Evolutionary conservation across 1,140 invertebrate genomes (phyloP).

Genomic region (Zaprionus camerounensis): DNA sequence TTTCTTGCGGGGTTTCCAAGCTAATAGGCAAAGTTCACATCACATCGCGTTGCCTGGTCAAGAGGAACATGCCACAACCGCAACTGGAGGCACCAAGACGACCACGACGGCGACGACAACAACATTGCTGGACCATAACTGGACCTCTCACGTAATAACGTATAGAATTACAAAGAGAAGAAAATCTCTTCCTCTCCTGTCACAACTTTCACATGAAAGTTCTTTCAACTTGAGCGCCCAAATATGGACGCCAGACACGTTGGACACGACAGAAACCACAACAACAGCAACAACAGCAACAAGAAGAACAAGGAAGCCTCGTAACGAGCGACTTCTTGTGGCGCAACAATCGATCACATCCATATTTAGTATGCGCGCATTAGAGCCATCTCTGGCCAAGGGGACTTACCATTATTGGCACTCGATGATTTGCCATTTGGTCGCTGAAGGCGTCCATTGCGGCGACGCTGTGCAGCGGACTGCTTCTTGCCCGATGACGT

Average conservation of each 20-base stretch:
- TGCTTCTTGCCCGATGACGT: slow-evolving; percentile 46
- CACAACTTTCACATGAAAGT: slow-evolving; percentile 83
- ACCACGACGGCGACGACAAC: slow-evolving; percentile 42
- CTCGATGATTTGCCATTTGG: slow-evolving; percentile 55
- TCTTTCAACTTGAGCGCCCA: slow-evolving; percentile 81
- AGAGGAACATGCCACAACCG: slow-evolving; percentile 16
- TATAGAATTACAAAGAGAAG: slow-evolving; percentile 72
- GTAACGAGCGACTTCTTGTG: slow-evolving; percentile 56
- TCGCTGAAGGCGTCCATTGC: slow-evolving; percentile 71
- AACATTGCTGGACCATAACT: slow-evolving; percentile 74
- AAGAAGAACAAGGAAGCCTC: slow-evolving; percentile 55
- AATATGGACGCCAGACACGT: slow-evolving; percentile 73
- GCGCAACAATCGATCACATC: slow-evolving; percentile 68
- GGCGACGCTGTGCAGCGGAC: slow-evolving; percentile 53
- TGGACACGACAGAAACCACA: slow-evolving; percentile 42
- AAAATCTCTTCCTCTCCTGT: slow-evolving; percentile 76
- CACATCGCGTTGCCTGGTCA: slow-evolving; percentile 23
- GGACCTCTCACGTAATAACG: slow-evolving; percentile 81
- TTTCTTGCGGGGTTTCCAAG: not conserved
- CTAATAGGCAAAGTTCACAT: slow-evolving; percentile 79
- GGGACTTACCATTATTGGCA: slow-evolving; percentile 67
- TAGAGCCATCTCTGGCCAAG: slow-evolving; percentile 38
- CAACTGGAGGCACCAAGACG: slow-evolving; percentile 12
- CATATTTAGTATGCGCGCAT: slow-evolving; percentile 67
- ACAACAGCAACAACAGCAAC: not conserved